phyloP scores from a whole-genome alignment of 2,113 vertebrate genomes.

The Actenoides lindsayi region DNA sequence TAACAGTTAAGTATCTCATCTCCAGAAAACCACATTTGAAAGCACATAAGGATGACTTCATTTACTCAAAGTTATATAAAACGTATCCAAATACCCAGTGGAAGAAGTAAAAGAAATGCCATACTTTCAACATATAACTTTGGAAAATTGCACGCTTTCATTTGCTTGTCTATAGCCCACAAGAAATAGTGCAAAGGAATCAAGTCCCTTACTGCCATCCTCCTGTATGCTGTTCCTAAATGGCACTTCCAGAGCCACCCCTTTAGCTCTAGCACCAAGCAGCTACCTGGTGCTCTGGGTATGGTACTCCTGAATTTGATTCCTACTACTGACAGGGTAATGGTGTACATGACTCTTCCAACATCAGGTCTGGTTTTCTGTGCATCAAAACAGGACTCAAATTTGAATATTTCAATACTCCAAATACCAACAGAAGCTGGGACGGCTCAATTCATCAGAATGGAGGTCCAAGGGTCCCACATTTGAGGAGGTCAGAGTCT shows the following conservation, averaged over 20 bases:
- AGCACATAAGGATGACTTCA: background rate
- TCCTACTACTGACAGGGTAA: background rate
- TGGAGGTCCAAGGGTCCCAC: background rate
- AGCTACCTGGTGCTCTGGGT: background rate
- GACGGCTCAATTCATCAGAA: background rate
- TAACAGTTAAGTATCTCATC: background rate
- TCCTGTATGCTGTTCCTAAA: background rate
- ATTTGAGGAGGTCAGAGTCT: background rate
- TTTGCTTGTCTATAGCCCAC: background rate
- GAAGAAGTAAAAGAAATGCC: background rate
- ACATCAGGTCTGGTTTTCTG: background rate
- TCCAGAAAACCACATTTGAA: background rate
- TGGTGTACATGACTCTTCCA: background rate
- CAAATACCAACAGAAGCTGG: background rate
- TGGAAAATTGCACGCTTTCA: background rate
- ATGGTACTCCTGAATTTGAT: background rate
- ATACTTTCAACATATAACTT: background rate
- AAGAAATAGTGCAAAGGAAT: background rate
- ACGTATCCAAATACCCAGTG: background rate
- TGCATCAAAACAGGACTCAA: background rate
- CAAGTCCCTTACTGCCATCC: background rate
- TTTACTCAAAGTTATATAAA: background rate
- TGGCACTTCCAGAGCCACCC: background rate
- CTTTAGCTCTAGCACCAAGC: background rate
- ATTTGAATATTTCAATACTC: background rate